These are phyloP conservation scores for Phenacoccus solenopsis DNA, from an alignment of 1,140 invertebrate genomes.

Conservation along the genomic window DNA sequence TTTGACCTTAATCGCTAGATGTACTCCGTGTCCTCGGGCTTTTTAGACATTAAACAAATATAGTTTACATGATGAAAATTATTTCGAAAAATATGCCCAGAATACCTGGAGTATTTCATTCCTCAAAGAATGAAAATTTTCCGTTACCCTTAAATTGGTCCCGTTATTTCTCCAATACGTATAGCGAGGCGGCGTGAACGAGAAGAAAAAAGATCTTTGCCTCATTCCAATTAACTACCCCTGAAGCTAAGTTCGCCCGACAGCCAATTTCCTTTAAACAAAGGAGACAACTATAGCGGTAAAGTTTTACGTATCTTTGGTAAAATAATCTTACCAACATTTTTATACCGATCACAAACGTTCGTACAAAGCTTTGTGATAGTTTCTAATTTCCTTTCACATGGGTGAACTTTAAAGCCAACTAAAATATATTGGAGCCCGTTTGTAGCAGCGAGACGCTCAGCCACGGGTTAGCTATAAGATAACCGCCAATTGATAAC, in stretches of 20 bases:
- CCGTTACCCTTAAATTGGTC: too few species aligned
- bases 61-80: too few species aligned
- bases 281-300: neutral
- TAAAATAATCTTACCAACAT: constrained; percentile 3
- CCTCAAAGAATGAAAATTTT: too few species aligned
- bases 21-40: too few species aligned
- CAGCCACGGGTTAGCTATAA: neutral
- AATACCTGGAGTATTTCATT: too few species aligned
- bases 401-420: neutral
- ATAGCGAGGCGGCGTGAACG: too few species aligned
- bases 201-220: neutral
- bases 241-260: neutral
- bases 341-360: neutral
- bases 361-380: neutral
- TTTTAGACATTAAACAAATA: too few species aligned
- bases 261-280: neutral
- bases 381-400: constrained; percentile 2
- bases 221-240: neutral
- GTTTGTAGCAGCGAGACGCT: neutral
- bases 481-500: neutral
- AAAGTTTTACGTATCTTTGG: neutral
- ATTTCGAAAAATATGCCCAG: too few species aligned
- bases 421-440: neutral
- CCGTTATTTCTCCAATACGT: too few species aligned
- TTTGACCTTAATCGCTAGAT: too few species aligned